Base-by-base conservation (phyloP, 2,797 vertebrate genomes). In the Antennarius maculatus region DNA sequence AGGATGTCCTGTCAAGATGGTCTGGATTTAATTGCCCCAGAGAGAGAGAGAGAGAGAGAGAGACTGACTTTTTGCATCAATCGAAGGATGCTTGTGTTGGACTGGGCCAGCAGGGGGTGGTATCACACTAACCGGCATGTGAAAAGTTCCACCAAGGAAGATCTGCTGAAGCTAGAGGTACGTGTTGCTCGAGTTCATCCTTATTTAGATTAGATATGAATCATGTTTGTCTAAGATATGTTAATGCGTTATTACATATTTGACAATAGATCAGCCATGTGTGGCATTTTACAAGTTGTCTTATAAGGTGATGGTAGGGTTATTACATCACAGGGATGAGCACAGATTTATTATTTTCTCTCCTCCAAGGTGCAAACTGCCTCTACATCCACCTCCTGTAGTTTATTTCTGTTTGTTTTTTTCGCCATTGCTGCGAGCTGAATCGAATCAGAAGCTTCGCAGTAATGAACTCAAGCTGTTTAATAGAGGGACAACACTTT, bases 91-190 rank as follows among this genome's bases (percentile, higher is more conserved):
- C 59, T 62, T 71, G 46, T 64, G 59, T 41, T 17, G 28, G 47
- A 12, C 45, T 46, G 18, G 47, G 52, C 85, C 89, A 88, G 84
- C 61, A 90, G 89, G 76, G 83, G 91, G 88, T 29, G 83, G 34
- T 78, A 49, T 85, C 68, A 74, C 52, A 82, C 78, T 69, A 54
- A 66, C 60, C 77, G 82, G 87, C 49, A 64, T 29, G 45, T 43
- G 51, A 62, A 28, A 39, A 57, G 34, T 13, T 7, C 34, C 62
- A 55, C 59, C 51, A 74, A 29, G 13, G 41, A 64, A 42, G 34
- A 65, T 28, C 41, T 57, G 64, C 54, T 31, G 54, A 58, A 42
- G 51, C 54, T 54, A 49, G 43, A 43, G 34, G 43, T 74, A 47
- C 45, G 23, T 48, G 45, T 2, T 58, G 23, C 43, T 52, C 66